A percentile compares a stretch with the other conserved stretches of the same genome.
These are phyloP conservation scores for Nannospalax galili DNA, from an alignment of 2,113 vertebrate species.

Conservation along the genomic window DNA sequence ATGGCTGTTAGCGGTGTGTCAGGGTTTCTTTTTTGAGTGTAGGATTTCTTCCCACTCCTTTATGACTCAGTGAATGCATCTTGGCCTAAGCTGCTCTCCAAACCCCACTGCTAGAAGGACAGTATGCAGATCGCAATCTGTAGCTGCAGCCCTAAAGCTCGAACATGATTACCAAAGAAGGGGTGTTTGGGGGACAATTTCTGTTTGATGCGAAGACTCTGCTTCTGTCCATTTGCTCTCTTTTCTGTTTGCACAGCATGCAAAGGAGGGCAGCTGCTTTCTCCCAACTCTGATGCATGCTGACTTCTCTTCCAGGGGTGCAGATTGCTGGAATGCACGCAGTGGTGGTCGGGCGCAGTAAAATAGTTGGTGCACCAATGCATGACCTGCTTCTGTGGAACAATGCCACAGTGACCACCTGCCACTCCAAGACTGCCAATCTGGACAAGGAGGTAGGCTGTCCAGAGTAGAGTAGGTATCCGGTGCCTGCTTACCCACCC, in stretches of 20 bases:
- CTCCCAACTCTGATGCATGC: background rate
- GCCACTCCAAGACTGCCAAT: slow-evolving; percentile 94
- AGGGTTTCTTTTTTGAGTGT: slow-evolving; percentile 65
- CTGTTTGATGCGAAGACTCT: background rate
- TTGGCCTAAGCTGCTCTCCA: slow-evolving; percentile 60
- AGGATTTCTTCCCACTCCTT: slow-evolving; percentile 76
- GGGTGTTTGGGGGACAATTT: background rate
- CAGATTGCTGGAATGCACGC: slow-evolving; percentile 94
- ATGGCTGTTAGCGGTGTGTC: slow-evolving; percentile 51
- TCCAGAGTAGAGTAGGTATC: background rate
- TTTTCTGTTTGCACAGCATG: background rate
- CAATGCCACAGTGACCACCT: slow-evolving; percentile 97
- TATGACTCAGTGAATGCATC: slow-evolving; percentile 73
- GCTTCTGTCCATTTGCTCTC: background rate
- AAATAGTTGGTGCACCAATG: slow-evolving; percentile 99
- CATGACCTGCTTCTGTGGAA: slow-evolving; percentile 97
- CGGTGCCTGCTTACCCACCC: background rate
- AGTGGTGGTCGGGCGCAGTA: slow-evolving; percentile 97
- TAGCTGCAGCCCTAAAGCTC: background rate
- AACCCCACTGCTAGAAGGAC: slow-evolving; percentile 59
- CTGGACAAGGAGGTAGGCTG: slow-evolving; percentile 92
- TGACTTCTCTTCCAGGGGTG: slow-evolving; percentile 87
- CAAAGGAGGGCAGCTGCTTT: background rate
- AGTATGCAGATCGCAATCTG: background rate
- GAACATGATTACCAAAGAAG: background rate